Evolutionary conservation across 2,113 vertebrate genomes (phyloP).

Genomic region (Bettongia penicillata): DNA sequence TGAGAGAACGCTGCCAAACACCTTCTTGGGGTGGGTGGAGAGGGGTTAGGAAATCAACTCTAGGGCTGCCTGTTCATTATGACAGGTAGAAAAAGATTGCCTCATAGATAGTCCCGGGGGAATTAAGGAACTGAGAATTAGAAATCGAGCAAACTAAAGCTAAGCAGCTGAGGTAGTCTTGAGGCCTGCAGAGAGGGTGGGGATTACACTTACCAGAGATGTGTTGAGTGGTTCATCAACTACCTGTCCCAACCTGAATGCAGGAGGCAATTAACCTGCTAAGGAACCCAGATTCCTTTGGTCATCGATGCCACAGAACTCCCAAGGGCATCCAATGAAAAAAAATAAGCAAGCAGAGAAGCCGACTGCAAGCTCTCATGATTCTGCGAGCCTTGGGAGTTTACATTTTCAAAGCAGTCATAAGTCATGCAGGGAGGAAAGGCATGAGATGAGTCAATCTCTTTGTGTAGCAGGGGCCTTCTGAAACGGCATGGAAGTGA

Average conservation of each 20-base stretch:
- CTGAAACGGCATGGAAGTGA: not conserved
- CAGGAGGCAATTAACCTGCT: not conserved
- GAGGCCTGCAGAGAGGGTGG: constrained; percentile 79
- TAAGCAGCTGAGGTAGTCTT: constrained; percentile 53
- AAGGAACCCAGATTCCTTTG: constrained; percentile 18
- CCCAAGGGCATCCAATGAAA: constrained; percentile 48
- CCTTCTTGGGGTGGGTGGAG: constrained; percentile 62
- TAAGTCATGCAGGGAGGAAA: constrained; percentile 33
- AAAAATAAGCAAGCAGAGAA: constrained; percentile 39
- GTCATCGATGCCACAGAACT: constrained; percentile 32
- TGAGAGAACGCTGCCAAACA: not conserved
- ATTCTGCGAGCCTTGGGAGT: constrained; percentile 37
- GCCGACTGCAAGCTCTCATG: constrained; percentile 8
- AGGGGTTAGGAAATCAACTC: constrained; percentile 67
- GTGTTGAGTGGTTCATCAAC: constrained; percentile 61
- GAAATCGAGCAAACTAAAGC: constrained; percentile 66
- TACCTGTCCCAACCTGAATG: constrained; percentile 78
- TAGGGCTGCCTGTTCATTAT: constrained; percentile 69
- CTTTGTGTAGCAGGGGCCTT: not conserved
- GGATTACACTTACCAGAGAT: constrained; percentile 58
- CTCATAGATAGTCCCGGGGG: constrained; percentile 70
- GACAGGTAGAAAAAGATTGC: constrained; percentile 72
- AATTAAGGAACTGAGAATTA: constrained; percentile 77
- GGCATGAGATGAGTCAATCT: constrained; percentile 19
- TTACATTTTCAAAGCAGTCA: constrained; percentile 54